Evolutionary conservation across 2,888 invertebrate genomes (phyloP).

Genomic region (Apamea sordens): DNA sequence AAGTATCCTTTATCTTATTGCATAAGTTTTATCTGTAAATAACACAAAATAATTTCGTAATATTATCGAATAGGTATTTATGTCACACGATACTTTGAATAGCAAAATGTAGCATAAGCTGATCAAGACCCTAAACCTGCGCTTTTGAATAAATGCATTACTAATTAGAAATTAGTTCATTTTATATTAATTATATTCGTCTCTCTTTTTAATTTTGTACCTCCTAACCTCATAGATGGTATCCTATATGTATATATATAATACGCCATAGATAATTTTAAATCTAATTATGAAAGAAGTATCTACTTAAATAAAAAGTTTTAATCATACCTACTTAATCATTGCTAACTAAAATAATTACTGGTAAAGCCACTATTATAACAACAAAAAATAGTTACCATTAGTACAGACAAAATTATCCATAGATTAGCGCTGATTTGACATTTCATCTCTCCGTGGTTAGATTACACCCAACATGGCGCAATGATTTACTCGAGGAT

Average conservation of each 20-base stretch:
- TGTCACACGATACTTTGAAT: neutral
- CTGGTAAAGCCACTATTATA: neutral
- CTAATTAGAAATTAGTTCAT: neutral
- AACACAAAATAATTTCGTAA: constrained; percentile 11
- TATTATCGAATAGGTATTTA: neutral
- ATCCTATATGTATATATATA: too few species aligned
- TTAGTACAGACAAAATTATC: neutral
- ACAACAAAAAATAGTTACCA: neutral
- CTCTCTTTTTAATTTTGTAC: neutral
- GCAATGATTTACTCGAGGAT: neutral
- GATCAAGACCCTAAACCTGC: neutral
- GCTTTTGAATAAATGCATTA: too few species aligned
- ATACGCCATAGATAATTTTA: neutral
- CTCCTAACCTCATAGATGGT: neutral
- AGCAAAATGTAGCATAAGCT: neutral
- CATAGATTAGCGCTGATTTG: neutral
- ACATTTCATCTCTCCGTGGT: neutral
- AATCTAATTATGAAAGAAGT: neutral
- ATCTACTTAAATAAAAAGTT: neutral
- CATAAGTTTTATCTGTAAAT: constrained; percentile 4
- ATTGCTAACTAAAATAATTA: neutral
- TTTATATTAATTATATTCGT: neutral
- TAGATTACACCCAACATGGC: neutral
- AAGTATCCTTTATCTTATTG: constrained; percentile 32
- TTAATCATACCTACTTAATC: neutral